Base-by-base conservation (phyloP, 2,797 vertebrate species). In the Paramormyrops hopkinsi region DNA sequence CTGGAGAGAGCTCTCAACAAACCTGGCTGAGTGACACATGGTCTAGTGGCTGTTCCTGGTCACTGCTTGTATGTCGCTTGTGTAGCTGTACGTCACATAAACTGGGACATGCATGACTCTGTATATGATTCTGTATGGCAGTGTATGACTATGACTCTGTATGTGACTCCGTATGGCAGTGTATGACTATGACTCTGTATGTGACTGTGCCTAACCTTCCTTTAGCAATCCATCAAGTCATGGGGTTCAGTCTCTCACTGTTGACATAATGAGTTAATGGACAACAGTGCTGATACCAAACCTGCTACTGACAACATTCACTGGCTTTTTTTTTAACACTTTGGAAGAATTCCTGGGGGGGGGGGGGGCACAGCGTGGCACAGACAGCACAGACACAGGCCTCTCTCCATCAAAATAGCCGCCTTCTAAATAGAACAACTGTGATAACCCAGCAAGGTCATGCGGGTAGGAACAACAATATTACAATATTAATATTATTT, bases 251-350 rank as follows among this genome's bases (percentile, higher is more conserved):
- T 48, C 22, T 22, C 46, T 22, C n/a, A 84, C 9, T 50, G 19
- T 84, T 73, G 65, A 73, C 65, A 73, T 17, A 73, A 73, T 73
- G 65, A 73, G 65, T 73, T 73, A 73, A 73, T 73, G 65, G 29
- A 73, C 9, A 51, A 53, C 84, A 86, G 48, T 5, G 46, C 48
- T 53, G 84, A 8, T 53, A 50, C 41, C 82, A 53, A 14, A 37
- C 25, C 22, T 54, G 84, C 25, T 56, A 56, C 84, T 54, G 84
- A 53, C 84, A 56, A 56, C 83, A 85, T 51, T 50, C 46, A 85
- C 22, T 33, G 65, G 59, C 59, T 53, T 69, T 33, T 65, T 41
- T 12, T 69, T 69, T 25, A 29, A 69, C 62, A 69, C 62, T 33
- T 33, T 29, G 62, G 62, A 46, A 82, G 76, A 41, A 19, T 82